Evolutionary conservation across 2,888 invertebrate species (phyloP).

Genomic region (Anorthoa munda): DNA sequence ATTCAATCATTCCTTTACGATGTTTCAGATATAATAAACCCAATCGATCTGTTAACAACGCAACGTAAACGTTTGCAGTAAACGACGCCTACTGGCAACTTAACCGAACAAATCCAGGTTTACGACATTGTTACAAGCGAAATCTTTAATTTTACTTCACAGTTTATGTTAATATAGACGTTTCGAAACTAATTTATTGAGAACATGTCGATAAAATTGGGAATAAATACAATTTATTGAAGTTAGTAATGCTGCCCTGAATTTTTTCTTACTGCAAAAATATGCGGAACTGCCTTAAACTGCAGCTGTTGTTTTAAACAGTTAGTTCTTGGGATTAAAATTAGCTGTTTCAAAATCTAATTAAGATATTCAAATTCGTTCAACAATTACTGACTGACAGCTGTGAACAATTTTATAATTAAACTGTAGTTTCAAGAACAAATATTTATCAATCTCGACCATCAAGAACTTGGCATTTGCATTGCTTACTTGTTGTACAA

Average conservation of each 20-base stretch:
- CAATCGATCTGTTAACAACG: conserved; percentile 42
- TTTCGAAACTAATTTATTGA: conserved; percentile 61
- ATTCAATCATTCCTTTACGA: conserved; percentile 51
- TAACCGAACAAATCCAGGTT: conserved; percentile 69
- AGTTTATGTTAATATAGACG: conserved; percentile 72
- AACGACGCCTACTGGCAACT: conserved; percentile 73
- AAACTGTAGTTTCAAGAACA: conserved; percentile 57
- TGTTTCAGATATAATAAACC: conserved; percentile 45
- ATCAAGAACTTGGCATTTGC: conserved; percentile 51
- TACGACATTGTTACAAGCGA: conserved; percentile 73
- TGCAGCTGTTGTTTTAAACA: not conserved
- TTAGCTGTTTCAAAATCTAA: conserved; percentile 35
- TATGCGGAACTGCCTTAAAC: not conserved
- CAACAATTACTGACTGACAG: conserved; percentile 37
- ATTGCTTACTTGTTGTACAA: conserved; percentile 31
- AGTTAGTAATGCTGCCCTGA: not conserved
- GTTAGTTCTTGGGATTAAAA: conserved; percentile 21
- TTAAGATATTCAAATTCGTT: conserved; percentile 52
- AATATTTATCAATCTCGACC: conserved; percentile 65
- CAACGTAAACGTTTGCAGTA: conserved; percentile 62
- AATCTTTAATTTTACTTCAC: conserved; percentile 77
- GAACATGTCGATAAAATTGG: conserved; percentile 28
- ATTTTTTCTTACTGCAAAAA: not conserved
- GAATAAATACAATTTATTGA: conserved; percentile 28
- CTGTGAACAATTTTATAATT: conserved; percentile 56